Base-by-base conservation (phyloP, 1,140 invertebrate genomes). In the Asobara japonica region DNA sequence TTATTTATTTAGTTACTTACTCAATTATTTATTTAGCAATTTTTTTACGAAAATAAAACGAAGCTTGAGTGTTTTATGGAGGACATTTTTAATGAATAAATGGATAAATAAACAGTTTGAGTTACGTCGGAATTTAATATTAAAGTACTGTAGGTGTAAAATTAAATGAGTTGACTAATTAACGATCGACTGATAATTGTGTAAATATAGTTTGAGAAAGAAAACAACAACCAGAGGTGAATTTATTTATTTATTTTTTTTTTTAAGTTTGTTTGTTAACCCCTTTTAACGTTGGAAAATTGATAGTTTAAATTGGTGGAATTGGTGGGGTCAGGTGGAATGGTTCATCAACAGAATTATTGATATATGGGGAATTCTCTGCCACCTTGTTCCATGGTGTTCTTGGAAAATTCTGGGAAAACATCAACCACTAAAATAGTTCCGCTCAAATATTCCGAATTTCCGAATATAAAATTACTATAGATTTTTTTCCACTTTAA, bases 141-240 rank as follows among this genome's bases (percentile, higher is more conserved):
- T 11, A 45, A 45, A 45, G 3, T 45, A 18, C n/a, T 16, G 41
- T n/a, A n/a, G n/a, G n/a, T 3, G 18, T 45, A 45, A 45, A 45
- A 45, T n/a, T 67, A 13, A 56, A 56, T 69, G 29, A 48, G 18
- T 51, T 29, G 22, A 69, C 2, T 30, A 11, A 56, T 45, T 25
- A 45, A 48, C 29, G 18, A 68, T 30, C 4, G 65, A 45, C 41
- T 68, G 38, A 68, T 69, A 56, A 56, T 78, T 80, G 85, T 82
- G 77, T 82, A 85, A 79, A 79, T 67, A 66, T 66, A 66, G 65
- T 65, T 33, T 36, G 30, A 27, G 18, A 67, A 67, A 45, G 20
- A 31, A 56, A 56, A 56, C 6, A 27, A 56, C 1, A 56, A 18
- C 4, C 6, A 56, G 8, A 6, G 5, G 31, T 36, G 5, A 36